Evolutionary conservation across 2,888 invertebrate genomes (phyloP).

Genomic region (Spilosoma lubricipeda): DNA sequence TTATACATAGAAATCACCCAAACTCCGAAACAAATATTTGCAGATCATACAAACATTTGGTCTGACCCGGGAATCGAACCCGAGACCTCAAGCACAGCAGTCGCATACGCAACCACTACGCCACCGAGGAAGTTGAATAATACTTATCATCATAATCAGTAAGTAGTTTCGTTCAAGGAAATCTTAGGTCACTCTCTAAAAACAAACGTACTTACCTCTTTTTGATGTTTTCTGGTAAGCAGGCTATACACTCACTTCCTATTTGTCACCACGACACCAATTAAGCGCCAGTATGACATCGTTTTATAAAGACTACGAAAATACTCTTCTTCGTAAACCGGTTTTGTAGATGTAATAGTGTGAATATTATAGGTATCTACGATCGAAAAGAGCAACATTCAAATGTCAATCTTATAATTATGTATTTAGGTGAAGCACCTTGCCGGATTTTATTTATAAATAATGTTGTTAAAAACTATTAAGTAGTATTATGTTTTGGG

Average conservation of each 20-base stretch:
- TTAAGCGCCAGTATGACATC: not conserved
- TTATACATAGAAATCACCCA: too few species aligned
- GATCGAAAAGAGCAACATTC: not conserved
- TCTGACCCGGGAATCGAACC: too few species aligned
- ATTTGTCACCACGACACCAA: too few species aligned
- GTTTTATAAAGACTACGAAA: not conserved
- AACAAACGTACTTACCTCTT: too few species aligned
- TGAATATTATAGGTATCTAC: not conserved
- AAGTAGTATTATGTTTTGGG: not conserved
- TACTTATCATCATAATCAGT: too few species aligned
- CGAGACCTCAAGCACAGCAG: too few species aligned
- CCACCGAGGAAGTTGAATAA: too few species aligned
- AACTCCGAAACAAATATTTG: too few species aligned
- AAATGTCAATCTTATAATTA: not conserved
- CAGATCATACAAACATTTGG: too few species aligned
- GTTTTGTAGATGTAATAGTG: not conserved
- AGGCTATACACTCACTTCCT: not conserved
- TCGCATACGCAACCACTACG: too few species aligned
- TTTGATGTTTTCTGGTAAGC: not conserved
- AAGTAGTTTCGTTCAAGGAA: too few species aligned
- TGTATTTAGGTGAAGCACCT: not conserved
- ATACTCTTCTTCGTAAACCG: not conserved
- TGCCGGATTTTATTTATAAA: not conserved
- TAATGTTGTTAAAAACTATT: not conserved
- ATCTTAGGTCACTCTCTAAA: too few species aligned